Evolutionary conservation across 2,797 vertebrate species (phyloP).

Genomic region (Syngnathus acus): DNA sequence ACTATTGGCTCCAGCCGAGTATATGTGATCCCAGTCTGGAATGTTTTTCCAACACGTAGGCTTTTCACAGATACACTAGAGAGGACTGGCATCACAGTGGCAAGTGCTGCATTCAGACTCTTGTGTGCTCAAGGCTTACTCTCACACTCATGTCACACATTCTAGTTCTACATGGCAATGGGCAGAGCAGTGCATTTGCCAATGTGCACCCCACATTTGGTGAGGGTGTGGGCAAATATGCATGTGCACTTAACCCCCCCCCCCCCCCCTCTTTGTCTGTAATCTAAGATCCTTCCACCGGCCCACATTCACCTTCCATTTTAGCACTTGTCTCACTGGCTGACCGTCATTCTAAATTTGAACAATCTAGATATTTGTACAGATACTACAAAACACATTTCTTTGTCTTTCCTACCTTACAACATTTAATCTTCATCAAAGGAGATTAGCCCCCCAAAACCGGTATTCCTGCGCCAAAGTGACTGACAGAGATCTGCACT

Average conservation of each 20-base stretch:
- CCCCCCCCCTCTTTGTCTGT: conserved; percentile 46
- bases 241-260: conserved; percentile 26
- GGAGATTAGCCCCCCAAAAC: conserved; percentile 89
- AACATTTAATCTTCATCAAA: conserved; percentile 78
- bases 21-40: conserved; percentile 62
- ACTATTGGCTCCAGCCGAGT: conserved; percentile 52
- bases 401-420: conserved; percentile 31
- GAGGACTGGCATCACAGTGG: conserved; percentile 66
- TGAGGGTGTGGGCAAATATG: conserved; percentile 40
- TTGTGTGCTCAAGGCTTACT: conserved; percentile 60
- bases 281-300: conserved; percentile 24
- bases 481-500: conserved; percentile 95
- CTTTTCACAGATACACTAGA: conserved; percentile 65
- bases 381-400: conserved; percentile 38
- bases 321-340: not conserved
- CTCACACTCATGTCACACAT: conserved; percentile 66
- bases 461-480: conserved; percentile 79
- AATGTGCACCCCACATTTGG: conserved; percentile 46
- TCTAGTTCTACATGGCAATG: conserved; percentile 62
- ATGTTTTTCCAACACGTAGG: conserved; percentile 66
- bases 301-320: conserved; percentile 17
- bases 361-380: conserved; percentile 21
- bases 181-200: conserved; percentile 57
- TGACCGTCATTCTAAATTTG: conserved; percentile 11
- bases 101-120: conserved; percentile 67